Evolutionary conservation across 1,140 invertebrate species (phyloP).

Genomic region (Brachionus rotundiformis): DNA sequence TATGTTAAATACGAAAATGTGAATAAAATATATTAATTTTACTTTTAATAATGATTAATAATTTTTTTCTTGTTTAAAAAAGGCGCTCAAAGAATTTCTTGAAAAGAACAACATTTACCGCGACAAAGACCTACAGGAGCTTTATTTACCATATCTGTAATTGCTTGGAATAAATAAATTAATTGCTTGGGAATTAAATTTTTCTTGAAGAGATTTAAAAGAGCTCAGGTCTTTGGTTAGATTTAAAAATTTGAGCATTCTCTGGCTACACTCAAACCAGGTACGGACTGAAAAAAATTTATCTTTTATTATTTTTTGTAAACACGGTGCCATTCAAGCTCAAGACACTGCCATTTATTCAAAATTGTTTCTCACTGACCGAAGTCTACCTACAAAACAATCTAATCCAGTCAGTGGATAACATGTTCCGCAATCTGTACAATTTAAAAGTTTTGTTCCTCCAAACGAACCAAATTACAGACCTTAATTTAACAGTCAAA

Average conservation of each 20-base stretch:
- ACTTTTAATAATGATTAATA: too few species aligned
- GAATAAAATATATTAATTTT: too few species aligned
- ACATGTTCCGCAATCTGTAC: slow-evolving; percentile 23
- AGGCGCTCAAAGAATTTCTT: slow-evolving; percentile 39
- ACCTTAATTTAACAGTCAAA: neutral
- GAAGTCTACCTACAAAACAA: slow-evolving; percentile 49
- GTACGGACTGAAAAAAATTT: neutral
- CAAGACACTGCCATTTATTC: slow-evolving; percentile 15
- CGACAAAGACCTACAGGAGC: slow-evolving; percentile 44
- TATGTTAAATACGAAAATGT: slow-evolving; percentile 43
- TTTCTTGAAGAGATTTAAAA: slow-evolving; percentile 1
- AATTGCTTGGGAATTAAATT: neutral
- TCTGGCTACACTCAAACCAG: slow-evolving; percentile 42
- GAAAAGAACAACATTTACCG: slow-evolving; percentile 16
- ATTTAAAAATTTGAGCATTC: slow-evolving; percentile 45
- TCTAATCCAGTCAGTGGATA: slow-evolving; percentile 44
- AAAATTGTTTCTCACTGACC: slow-evolving; percentile 23
- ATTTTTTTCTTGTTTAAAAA: neutral
- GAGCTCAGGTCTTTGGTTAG: neutral
- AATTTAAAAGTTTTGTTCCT: slow-evolving; percentile 48
- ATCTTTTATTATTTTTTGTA: neutral
- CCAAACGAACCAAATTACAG: slow-evolving; percentile 43
- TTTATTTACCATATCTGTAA: slow-evolving; percentile 37
- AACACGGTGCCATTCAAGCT: neutral
- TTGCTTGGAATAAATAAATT: neutral